Conservation (phyloP, 2,797 vertebrate genomes). For the Melanotaenia pygmaea region DNA sequence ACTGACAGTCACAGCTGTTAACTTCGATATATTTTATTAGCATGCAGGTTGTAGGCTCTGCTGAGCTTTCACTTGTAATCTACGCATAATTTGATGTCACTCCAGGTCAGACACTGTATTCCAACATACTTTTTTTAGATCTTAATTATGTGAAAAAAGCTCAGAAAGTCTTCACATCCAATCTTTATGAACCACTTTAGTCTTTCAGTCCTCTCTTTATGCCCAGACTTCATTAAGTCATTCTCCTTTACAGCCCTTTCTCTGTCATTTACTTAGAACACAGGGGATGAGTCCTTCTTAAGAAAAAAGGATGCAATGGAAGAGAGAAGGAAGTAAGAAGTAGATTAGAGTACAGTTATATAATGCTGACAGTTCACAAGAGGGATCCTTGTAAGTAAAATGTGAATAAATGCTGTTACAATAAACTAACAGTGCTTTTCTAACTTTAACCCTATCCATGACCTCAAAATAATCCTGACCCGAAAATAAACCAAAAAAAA, state of each 20-base stretch:
- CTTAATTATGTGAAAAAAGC: not conserved
- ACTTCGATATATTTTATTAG: not conserved
- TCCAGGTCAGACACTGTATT: not conserved
- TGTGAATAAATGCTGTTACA: not conserved
- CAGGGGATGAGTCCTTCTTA: constrained; percentile 49
- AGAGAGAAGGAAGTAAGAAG: constrained; percentile 18
- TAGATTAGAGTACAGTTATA: constrained; percentile 37
- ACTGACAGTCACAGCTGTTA: not conserved
- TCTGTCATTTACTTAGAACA: constrained; percentile 14
- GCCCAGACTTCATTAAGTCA: not conserved
- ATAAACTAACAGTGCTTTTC: not conserved
- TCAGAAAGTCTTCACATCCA: not conserved
- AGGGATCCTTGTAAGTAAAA: constrained; percentile 1
- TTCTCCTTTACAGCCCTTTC: not conserved
- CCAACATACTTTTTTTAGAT: too few species aligned
- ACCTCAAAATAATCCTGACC: not conserved
- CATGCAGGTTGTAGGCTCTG: not conserved
- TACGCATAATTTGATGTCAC: not conserved
- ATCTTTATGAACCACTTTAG: constrained; percentile 7
- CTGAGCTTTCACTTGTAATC: not conserved
- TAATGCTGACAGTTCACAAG: constrained; percentile 40
- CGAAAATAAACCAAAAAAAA: not conserved
- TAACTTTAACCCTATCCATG: not conserved
- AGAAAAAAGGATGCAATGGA: constrained; percentile 45
- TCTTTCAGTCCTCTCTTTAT: not conserved